Evolutionary conservation across 2,888 invertebrate species (phyloP).

Genomic region (Odontocolon sp.): DNA sequence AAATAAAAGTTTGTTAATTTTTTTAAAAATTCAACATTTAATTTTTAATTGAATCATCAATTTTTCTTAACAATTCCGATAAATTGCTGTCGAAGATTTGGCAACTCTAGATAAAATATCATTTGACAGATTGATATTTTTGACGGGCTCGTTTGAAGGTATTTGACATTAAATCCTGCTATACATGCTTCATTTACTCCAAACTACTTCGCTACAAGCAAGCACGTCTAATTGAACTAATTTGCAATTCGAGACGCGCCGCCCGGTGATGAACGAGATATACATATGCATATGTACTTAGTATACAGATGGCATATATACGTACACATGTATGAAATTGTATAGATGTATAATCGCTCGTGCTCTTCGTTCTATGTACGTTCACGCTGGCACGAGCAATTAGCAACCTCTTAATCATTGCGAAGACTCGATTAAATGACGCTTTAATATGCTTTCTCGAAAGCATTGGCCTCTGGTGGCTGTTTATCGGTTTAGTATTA

Average conservation of each 20-base stretch:
- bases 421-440: neutral
- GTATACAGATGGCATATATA: neutral
- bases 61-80: too few relatives aligned
- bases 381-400: neutral
- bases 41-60: too few relatives aligned
- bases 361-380: too few relatives aligned
- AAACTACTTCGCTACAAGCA: neutral
- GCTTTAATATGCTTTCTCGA: neutral
- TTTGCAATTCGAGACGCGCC: conserved; percentile 58
- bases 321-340: neutral
- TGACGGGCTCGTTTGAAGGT: too few relatives aligned
- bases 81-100: too few relatives aligned
- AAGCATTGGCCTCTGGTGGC: too few relatives aligned
- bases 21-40: too few relatives aligned
- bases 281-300: neutral
- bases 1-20: too few relatives aligned
- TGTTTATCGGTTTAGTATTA: neutral
- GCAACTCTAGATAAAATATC: too few relatives aligned
- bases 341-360: neutral
- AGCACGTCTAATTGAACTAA: conserved; percentile 55
- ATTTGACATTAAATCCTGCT: too few relatives aligned
- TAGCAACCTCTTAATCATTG: conserved; percentile 16
- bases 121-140: too few relatives aligned
- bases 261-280: neutral
- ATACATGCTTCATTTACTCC: neutral